Percentiles rank a stretch among this genome's conserved stretches.
Evolutionary conservation across 2,797 vertebrate species (phyloP).

Genomic region (Crenuchus spilurus): DNA sequence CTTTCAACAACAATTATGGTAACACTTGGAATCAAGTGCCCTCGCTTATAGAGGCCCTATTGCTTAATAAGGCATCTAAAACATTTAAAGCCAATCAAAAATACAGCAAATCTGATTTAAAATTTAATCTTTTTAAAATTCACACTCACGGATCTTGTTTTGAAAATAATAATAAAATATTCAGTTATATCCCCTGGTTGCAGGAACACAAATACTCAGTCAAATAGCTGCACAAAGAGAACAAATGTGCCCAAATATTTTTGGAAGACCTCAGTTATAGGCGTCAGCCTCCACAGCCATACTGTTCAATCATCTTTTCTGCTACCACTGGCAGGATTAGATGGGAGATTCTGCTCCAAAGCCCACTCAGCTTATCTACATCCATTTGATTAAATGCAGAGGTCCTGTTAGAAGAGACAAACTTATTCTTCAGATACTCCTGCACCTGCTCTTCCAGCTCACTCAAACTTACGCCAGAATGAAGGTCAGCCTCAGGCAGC

Average conservation of each 20-base stretch:
- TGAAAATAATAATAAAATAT: background rate
- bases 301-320: conserved; percentile 73
- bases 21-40: background rate
- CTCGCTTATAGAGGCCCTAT: background rate
- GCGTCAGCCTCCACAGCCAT: conserved; percentile 46
- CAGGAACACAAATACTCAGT: background rate
- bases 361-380: conserved; percentile 84
- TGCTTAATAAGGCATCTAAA: background rate
- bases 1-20: background rate
- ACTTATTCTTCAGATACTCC: conserved; percentile 80
- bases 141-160: background rate
- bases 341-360: conserved; percentile 96
- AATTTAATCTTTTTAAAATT: background rate
- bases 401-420: conserved; percentile 64
- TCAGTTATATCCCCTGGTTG: background rate
- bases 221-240: conserved; percentile 25
- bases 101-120: background rate
- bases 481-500: conserved; percentile 78
- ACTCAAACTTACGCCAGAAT: conserved; percentile 55
- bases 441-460: conserved; percentile 85
- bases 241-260: background rate
- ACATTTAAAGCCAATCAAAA: background rate
- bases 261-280: background rate
- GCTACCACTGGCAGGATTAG: conserved; percentile 85
- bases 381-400: conserved; percentile 81